phyloP scores from a whole-genome alignment of 2,113 vertebrate genomes.

The Bungarus multicinctus region DNA sequence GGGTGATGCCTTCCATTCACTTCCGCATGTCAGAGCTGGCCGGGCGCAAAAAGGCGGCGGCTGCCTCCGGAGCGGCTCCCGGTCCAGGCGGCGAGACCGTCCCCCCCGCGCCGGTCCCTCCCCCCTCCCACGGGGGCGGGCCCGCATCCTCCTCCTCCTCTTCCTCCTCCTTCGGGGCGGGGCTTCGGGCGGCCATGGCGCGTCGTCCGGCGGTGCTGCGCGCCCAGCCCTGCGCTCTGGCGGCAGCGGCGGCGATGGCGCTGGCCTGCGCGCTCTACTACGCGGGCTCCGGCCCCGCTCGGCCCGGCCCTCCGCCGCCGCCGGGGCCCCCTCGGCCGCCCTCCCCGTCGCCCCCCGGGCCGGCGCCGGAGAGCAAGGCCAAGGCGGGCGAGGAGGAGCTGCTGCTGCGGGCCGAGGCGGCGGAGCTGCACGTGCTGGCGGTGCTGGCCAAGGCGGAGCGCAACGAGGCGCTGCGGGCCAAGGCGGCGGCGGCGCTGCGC shows the following conservation, averaged over 20 bases:
- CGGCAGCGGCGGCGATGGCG: slow-evolving; percentile 81
- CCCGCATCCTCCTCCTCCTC: too few species aligned
- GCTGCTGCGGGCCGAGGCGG: slow-evolving; percentile 24
- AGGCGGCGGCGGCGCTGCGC: slow-evolving; percentile 68
- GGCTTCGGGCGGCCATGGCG: neutral
- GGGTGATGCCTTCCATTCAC: too few species aligned
- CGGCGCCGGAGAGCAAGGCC: neutral
- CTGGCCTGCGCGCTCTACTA: slow-evolving; percentile 88
- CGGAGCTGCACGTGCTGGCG: slow-evolving; percentile 80
- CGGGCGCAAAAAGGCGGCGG: neutral
- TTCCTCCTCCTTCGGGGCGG: neutral
- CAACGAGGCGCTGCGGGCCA: slow-evolving; percentile 65
- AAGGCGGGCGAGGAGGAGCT: neutral
- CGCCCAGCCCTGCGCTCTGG: slow-evolving; percentile 59
- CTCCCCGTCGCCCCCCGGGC: neutral
- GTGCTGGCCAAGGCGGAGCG: slow-evolving; percentile 93
- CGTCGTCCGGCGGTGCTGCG: slow-evolving; percentile 60
- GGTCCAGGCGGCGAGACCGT: neutral
- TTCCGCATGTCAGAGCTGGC: too few species aligned
- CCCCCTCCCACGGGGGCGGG: neutral
- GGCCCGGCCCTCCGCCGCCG: slow-evolving; percentile 56
- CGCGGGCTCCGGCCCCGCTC: slow-evolving; percentile 83
- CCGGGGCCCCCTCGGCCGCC: neutral
- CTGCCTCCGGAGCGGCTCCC: neutral
- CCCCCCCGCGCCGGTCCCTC: neutral